Base-by-base conservation (phyloP, 2,888 invertebrate genomes). In the Bombylius discolor region DNA sequence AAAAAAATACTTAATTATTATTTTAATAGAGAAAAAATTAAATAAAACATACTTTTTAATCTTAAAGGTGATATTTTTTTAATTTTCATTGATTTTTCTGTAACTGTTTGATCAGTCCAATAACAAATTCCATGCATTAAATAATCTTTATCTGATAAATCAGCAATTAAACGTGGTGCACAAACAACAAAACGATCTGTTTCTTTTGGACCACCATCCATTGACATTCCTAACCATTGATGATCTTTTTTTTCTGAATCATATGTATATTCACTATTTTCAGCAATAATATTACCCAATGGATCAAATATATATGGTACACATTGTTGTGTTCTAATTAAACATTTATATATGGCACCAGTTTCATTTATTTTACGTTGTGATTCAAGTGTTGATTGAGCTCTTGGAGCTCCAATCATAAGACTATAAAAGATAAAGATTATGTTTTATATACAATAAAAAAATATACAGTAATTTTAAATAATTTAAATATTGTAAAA, bases 291-390 rank as follows among this genome's bases (percentile, higher is more conserved):
- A 56, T 73, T 70, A 52, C 77, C 76, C 5, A 63, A 62, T 1
- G 63, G 55, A 56, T 76, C 76, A 56, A 78, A 69, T 5, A 71
- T 62, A 52, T 70, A 72, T 6, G 73, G 71, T 49, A 59, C 61
- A 65, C 78, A 78, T n/a, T 60, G 59, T 4, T 65, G 63, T 4
- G 59, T 63, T 8, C 59, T 55, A 11, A 70, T 60, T 5, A 67
- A 65, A 57, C 80, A 81, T 45, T 74, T 71, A 65, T 77, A 79
- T n/a, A 77, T 71, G 14, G 77, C 74, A n/a, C 81, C 81, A 5
- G 78, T 77, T 65, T 80, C 77, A 49, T 68, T 67, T 4, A 77
- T 63, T 47, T 67, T 62, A 4, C 67, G 62, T 57, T 76, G 75
- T 5, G 65, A 61, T 49, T 68, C 65, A 49, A 71, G 62, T 0